Conservation (phyloP, 2,888 invertebrate species). For the Tribolium freemani region DNA sequence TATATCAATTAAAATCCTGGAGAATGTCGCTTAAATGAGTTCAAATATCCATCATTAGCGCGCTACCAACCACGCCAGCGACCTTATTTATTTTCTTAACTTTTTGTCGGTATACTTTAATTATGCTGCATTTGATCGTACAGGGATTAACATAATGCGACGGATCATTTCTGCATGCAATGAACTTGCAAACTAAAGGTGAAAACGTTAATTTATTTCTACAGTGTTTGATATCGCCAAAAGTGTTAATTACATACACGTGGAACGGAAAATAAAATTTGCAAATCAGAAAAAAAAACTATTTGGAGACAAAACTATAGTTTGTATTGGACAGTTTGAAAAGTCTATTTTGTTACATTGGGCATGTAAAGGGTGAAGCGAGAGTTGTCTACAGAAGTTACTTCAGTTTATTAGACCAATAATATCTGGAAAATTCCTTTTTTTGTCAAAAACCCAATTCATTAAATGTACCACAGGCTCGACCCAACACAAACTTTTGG, state of each 20-base stretch:
- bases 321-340: background rate
- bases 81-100: conserved; percentile 49
- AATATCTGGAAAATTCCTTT: too few relatives aligned
- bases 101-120: conserved; percentile 48
- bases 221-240: background rate
- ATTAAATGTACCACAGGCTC: too few relatives aligned
- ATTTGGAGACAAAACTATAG: background rate
- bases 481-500: too few relatives aligned
- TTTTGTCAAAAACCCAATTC: too few relatives aligned
- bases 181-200: background rate
- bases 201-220: background rate
- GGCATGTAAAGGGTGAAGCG: too few relatives aligned
- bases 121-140: conserved; percentile 52
- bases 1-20: conserved; percentile 57
- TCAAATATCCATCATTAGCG: conserved; percentile 58
- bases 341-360: background rate
- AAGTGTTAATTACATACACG: background rate
- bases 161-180: conserved; percentile 32
- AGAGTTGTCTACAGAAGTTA: too few relatives aligned
- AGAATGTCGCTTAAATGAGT: conserved; percentile 58
- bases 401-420: too few relatives aligned
- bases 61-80: conserved; percentile 40
- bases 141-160: conserved; percentile 52
- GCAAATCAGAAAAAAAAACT: background rate
- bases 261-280: too few relatives aligned